phyloP scores from a whole-genome alignment of 2,113 vertebrate species.

The Eulemur rufifrons region DNA sequence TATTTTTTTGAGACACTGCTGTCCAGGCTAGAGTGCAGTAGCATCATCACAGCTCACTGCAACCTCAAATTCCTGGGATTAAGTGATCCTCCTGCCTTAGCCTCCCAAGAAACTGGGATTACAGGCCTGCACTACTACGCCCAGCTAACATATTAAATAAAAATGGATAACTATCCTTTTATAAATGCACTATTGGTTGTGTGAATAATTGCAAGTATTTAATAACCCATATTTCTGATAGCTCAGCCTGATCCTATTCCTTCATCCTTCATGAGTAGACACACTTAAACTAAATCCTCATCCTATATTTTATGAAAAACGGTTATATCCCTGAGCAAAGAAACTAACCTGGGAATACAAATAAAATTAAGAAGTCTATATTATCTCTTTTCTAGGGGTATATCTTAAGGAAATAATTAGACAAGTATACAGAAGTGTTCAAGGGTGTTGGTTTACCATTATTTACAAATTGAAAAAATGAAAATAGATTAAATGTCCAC shows the following conservation, averaged over 20 bases:
- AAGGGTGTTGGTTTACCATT: not conserved
- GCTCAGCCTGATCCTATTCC: not conserved
- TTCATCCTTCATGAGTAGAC: not conserved
- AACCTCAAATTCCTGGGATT: too few species aligned
- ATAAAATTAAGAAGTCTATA: not conserved
- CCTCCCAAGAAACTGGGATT: too few species aligned
- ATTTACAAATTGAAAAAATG: not conserved
- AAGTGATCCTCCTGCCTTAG: too few species aligned
- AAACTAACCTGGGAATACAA: not conserved
- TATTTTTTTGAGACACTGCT: too few species aligned
- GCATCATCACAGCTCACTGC: too few species aligned
- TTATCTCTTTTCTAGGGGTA: not conserved
- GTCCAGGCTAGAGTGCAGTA: too few species aligned
- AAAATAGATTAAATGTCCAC: not conserved
- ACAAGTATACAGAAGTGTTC: not conserved
- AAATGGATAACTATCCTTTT: not conserved
- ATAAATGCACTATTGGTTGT: not conserved
- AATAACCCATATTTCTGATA: not conserved
- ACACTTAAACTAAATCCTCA: not conserved
- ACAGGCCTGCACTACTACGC: too few species aligned
- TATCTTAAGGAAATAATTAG: conserved; percentile 3
- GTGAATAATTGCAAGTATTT: not conserved
- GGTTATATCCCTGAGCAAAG: not conserved
- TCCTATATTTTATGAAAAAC: not conserved
- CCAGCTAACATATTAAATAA: not conserved